Evolutionary conservation across 2,888 invertebrate genomes (phyloP).

Genomic region (Megastigmus dorsalis): DNA sequence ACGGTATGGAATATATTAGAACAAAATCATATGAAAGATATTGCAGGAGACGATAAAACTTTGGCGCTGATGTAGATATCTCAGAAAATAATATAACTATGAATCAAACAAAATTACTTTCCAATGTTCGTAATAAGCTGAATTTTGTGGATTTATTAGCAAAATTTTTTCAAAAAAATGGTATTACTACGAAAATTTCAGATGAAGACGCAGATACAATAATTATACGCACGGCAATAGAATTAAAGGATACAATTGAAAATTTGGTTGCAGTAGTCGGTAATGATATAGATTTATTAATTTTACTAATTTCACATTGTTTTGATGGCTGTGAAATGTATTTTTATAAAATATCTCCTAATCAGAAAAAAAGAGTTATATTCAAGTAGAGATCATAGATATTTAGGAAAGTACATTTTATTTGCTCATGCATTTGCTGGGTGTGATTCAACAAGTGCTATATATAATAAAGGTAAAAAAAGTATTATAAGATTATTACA

Average conservation of each 20-base stretch:
- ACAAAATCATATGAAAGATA: slow-evolving; percentile 56
- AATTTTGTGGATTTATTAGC: slow-evolving; percentile 50
- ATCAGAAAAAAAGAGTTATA: background rate
- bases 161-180: slow-evolving; percentile 36
- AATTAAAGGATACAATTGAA: slow-evolving; percentile 5
- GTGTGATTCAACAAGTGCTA: slow-evolving; percentile 14
- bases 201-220: slow-evolving; percentile 55
- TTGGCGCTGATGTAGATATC: no score
- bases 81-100: slow-evolving; percentile 47
- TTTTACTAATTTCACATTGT: slow-evolving; percentile 35
- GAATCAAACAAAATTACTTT: slow-evolving; percentile 55
- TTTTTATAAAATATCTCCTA: background rate
- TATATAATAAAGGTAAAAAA: slow-evolving; percentile 36
- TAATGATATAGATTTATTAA: slow-evolving; percentile 49
- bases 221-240: slow-evolving; percentile 49
- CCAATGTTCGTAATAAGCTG: slow-evolving; percentile 55
- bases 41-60: no score
- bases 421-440: slow-evolving; percentile 37
- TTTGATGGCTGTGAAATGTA: background rate
- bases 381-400: background rate
- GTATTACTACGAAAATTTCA: slow-evolving; percentile 46
- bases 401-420: background rate
- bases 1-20: slow-evolving; percentile 48
- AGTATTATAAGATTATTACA: slow-evolving; percentile 3
- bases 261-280: slow-evolving; percentile 40